Base-by-base conservation (phyloP, 2,888 invertebrate genomes). In the Papilio protenor region DNA sequence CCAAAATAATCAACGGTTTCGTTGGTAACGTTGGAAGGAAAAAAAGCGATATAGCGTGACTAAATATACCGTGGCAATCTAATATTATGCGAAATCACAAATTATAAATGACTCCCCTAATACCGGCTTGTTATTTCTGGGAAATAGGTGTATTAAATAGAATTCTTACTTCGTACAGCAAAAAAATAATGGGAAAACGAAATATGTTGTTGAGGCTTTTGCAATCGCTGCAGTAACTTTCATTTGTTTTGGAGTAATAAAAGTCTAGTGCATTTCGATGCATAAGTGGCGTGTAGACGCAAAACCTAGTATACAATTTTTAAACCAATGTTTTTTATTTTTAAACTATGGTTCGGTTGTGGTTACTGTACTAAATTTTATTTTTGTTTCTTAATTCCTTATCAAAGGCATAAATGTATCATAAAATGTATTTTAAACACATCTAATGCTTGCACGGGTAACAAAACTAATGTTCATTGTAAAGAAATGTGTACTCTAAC, bases 21-120 rank as follows among this genome's bases (percentile, higher is more conserved):
- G 85, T 83, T 83, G 82, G 81, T 81, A 82, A 84, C 81, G 80
- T 80, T 77, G 78, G 83, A 82, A 83, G 86, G 82, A 83, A 83
- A 82, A 86, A 86, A 85, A 80, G 80, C 84, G 81, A 82, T 82
- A 84, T 88, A 84, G 88, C 87, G 88, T 88, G 87, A 86, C 88
- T 85, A 82, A 87, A 85, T 85, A 84, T 84, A 85, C 85, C 84
- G 85, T 85, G 87, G 85, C 85, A 86, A 85, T 86, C 84, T 86
- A 85, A 88, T 88, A 88, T 87, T 87, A 88, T 86, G 87, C 87
- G 85, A 87, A 89, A 88, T 87, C 85, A 87, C 86, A 88, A 87
- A 87, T 84, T 85, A 85, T 84, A 87, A 88, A 87, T 87, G 85
- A 86, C 85, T 84, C 85, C 84, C 85, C 82, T 86, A 87, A 86